Base-by-base conservation (phyloP, 2,797 vertebrate genomes). In the Aselliscus stoliczkanus region DNA sequence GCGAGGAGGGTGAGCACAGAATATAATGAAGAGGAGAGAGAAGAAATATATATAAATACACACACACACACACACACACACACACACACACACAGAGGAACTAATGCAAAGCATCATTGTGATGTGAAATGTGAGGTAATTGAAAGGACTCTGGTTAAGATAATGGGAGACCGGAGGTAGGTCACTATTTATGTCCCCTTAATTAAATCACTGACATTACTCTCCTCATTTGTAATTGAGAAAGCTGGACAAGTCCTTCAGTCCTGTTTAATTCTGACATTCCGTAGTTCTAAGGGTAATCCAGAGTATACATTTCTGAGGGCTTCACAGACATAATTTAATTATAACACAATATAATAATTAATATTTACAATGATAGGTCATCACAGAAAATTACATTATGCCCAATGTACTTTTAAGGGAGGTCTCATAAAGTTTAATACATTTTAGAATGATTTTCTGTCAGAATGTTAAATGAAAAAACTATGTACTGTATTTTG, bases 301-400 rank as follows among this genome's bases (percentile, higher is more conserved):
- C 39, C 44, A 34, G 29, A 96, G 80, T 75, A 39, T 83, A 62
- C 50, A 27, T 83, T 95, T 93, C 76, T 52, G 73, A 85, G 73
- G 62, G 4, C 27, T 44, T 69, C 31, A 21, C 12, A 88, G 92
- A 37, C n/a, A 62, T 52, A 20, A 85, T 92, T 87, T 92, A 88
- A 92, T 76, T 92, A 62, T 23, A 72, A 70, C 27, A 20, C 9
- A 76, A 65, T 44, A 14, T 82, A 91, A 92, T 82, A 96, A 94
- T 96, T 97, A 97, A 96, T 97, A 97, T 95, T 94, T 86, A 70
- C 31, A 67, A n/a, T 80, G 50, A 86, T 89, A 54, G 83, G 60
- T 93, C 84, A 95, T 96, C 64, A 90, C 82, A 60, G 90, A 97
- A 95, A 97, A 94, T 88, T 67, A 54, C 95, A 95, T 95, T 95